phyloP scores from a whole-genome alignment of 2,113 vertebrate species.

The Pterocles gutturalis region DNA sequence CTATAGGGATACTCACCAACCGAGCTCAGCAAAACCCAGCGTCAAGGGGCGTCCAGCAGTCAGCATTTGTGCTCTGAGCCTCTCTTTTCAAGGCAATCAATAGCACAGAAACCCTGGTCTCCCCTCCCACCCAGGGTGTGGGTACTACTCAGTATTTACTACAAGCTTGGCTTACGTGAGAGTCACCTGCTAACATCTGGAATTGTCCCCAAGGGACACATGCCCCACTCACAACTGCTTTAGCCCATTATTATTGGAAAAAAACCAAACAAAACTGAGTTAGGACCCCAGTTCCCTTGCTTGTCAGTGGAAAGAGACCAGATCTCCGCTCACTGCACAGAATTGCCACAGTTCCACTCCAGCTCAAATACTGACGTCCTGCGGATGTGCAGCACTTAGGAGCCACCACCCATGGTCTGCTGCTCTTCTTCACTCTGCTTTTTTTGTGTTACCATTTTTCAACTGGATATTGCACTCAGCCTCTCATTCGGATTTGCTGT shows the following conservation, averaged over 20 bases:
- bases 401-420: not conserved
- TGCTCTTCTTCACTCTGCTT: not conserved
- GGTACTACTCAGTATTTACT: too few relatives aligned
- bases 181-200: not conserved
- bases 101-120: not conserved
- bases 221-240: not conserved
- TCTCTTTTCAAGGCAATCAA: not conserved
- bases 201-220: not conserved
- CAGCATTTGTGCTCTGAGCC: not conserved
- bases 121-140: not conserved
- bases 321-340: not conserved
- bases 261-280: too few relatives aligned
- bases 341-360: not conserved
- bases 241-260: not conserved
- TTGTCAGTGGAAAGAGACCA: not conserved
- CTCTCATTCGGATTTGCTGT: not conserved
- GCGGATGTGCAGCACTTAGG: not conserved
- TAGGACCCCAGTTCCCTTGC: too few relatives aligned
- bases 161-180: not conserved
- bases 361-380: not conserved
- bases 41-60: not conserved
- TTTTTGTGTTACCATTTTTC: too few relatives aligned
- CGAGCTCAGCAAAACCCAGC: not conserved
- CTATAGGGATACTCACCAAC: not conserved
- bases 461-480: accelerated